These are phyloP conservation scores for Rhimphoctona megacephalus DNA, from an alignment of 2,888 invertebrate genomes.

Conservation along the genomic window DNA sequence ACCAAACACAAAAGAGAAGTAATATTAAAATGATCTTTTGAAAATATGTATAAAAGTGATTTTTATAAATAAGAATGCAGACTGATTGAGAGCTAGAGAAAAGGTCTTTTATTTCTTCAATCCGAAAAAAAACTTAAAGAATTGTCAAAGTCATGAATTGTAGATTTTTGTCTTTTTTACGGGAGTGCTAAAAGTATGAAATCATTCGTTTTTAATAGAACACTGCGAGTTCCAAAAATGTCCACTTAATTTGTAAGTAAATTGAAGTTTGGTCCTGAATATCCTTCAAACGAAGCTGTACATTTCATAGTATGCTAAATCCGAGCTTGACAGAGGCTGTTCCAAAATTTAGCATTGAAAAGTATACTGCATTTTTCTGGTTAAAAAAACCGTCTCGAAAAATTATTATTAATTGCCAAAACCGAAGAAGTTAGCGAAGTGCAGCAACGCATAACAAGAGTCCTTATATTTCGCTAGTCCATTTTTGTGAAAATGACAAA, in stretches of 20 bases:
- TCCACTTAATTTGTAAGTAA: background rate
- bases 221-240: background rate
- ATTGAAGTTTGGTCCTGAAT: background rate
- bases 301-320: background rate
- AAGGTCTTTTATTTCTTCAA: too few relatives aligned
- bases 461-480: too few relatives aligned
- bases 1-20: background rate
- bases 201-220: too few relatives aligned
- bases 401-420: too few relatives aligned
- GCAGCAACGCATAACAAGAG: too few relatives aligned
- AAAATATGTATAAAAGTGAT: background rate
- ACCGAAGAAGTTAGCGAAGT: too few relatives aligned
- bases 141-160: background rate
- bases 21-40: background rate
- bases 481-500: too few relatives aligned
- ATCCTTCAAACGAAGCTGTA: background rate
- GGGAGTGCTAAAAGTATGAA: background rate
- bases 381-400: too few relatives aligned
- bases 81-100: too few relatives aligned
- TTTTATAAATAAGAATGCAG: background rate
- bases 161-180: background rate
- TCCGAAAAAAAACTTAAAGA: too few relatives aligned
- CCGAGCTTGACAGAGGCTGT: background rate
- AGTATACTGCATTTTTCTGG: too few relatives aligned
- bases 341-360: background rate